A percentile compares a stretch with the other conserved stretches of the same genome.
Conservation (phyloP, 1,140 invertebrate species). For the Rhagoletis pomonella region DNA sequence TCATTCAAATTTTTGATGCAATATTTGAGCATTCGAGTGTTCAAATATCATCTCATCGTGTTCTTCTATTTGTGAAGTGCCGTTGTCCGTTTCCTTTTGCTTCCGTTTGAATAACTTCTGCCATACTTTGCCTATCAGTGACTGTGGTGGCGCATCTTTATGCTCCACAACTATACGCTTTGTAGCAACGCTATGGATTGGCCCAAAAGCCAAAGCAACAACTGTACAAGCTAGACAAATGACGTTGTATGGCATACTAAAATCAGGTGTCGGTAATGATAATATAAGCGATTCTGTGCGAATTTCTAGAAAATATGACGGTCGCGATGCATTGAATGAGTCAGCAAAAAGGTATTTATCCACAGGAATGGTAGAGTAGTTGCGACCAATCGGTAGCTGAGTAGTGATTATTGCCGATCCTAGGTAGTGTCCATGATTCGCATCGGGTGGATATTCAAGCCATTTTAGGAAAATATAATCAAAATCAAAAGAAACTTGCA, state of each 20-base stretch:
- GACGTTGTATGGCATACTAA: slow-evolving; percentile 99
- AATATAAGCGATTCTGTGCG: slow-evolving; percentile 93
- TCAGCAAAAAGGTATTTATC: slow-evolving; percentile 82
- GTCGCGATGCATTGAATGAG: slow-evolving; percentile 78
- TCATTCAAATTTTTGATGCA: slow-evolving; percentile 1
- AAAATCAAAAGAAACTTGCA: slow-evolving; percentile 90
- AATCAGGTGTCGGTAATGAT: slow-evolving; percentile 98
- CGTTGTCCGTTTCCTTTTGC: slow-evolving; percentile 7
- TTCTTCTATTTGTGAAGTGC: neutral
- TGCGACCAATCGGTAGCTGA: slow-evolving; percentile 84
- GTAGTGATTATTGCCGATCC: slow-evolving; percentile 89
- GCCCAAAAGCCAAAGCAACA: slow-evolving; percentile 97
- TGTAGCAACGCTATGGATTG: slow-evolving; percentile 97
- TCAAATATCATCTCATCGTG: neutral
- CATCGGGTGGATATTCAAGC: slow-evolving; percentile 99
- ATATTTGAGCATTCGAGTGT: neutral
- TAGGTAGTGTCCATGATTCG: slow-evolving; percentile 98
- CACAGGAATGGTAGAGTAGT: slow-evolving; percentile 86
- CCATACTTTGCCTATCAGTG: slow-evolving; percentile 55
- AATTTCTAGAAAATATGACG: slow-evolving; percentile 83
- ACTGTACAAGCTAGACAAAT: slow-evolving; percentile 98
- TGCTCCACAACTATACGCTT: slow-evolving; percentile 81
- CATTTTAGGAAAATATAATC: slow-evolving; percentile 97
- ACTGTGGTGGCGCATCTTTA: slow-evolving; percentile 54
- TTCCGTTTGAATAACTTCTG: slow-evolving; percentile 55